Conservation (phyloP, 2,113 vertebrate genomes). For the Sarotherodon lohbergeri region DNA sequence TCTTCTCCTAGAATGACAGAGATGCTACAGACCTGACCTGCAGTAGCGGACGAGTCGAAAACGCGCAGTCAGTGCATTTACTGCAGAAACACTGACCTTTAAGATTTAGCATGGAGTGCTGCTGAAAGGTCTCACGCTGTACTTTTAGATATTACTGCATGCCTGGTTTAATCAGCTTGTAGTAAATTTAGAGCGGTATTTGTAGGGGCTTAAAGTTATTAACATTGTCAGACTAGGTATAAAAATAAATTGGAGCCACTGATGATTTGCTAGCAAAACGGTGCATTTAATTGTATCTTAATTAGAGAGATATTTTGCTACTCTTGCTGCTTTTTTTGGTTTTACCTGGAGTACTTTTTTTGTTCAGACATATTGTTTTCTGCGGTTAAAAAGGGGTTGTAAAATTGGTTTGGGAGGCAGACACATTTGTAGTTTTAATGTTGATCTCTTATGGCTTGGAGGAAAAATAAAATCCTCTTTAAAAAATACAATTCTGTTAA, state of each 20-base stretch:
- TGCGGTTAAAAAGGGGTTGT: not conserved
- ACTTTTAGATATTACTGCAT: not conserved
- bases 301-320: not conserved
- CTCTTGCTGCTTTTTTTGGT: not conserved
- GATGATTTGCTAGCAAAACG: not conserved
- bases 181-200: not conserved
- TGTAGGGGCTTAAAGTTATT: not conserved
- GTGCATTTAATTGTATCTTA: not conserved
- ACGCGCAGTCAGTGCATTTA: not conserved
- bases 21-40: not conserved
- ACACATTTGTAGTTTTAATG: not conserved
- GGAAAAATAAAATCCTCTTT: not conserved
- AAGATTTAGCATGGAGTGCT: not conserved
- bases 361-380: not conserved
- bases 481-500: not conserved
- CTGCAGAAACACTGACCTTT: not conserved
- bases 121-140: not conserved
- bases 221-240: not conserved
- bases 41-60: not conserved
- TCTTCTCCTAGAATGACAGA: not conserved
- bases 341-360: not conserved
- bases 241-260: not conserved
- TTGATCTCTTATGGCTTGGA: not conserved
- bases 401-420: not conserved
- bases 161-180: not conserved